Evolutionary conservation across 1,140 invertebrate species (phyloP).

Genomic region (Steinernema khuongi): DNA sequence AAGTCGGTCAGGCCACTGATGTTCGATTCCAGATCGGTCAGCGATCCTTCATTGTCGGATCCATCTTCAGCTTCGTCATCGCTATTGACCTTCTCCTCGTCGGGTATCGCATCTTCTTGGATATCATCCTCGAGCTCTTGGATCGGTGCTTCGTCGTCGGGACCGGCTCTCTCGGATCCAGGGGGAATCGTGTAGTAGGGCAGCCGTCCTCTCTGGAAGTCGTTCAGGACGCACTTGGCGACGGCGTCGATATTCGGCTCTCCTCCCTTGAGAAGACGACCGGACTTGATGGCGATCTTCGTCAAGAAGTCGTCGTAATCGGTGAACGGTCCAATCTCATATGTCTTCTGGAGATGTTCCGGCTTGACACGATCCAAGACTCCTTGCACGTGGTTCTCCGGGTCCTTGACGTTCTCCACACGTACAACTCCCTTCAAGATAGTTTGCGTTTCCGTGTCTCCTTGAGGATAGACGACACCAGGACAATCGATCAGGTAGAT

Average conservation of each 20-base stretch:
- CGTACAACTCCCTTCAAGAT: conserved; percentile 81
- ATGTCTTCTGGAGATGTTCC: conserved; percentile 85
- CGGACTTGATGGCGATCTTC: conserved; percentile 75
- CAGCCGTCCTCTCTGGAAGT: conserved; percentile 94
- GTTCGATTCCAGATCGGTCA: conserved; percentile 46
- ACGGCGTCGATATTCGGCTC: conserved; percentile 83
- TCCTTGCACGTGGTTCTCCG: conserved; percentile 82
- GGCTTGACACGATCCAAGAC: conserved; percentile 80
- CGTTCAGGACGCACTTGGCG: conserved; percentile 92
- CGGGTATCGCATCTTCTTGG: conserved; percentile 35
- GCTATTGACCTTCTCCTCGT: conserved; percentile 18
- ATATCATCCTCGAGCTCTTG: conserved; percentile 41
- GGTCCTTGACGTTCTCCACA: conserved; percentile 85
- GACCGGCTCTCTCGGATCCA: conserved; percentile 38
- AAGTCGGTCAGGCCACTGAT: conserved; percentile 48
- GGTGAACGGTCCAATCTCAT: conserved; percentile 63
- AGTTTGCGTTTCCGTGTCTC: conserved; percentile 82
- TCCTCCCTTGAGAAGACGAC: conserved; percentile 88
- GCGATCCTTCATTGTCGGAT: conserved; percentile 27
- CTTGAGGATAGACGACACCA: conserved; percentile 88
- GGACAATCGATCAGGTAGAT: conserved; percentile 99
- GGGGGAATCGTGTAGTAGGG: conserved; percentile 65
- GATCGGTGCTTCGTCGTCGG: conserved; percentile 21
- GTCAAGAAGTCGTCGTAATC: conserved; percentile 83
- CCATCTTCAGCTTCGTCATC: conserved; percentile 30